Evolutionary conservation across 2,888 invertebrate species (phyloP).

Genomic region (Ceriagrion tenellum): DNA sequence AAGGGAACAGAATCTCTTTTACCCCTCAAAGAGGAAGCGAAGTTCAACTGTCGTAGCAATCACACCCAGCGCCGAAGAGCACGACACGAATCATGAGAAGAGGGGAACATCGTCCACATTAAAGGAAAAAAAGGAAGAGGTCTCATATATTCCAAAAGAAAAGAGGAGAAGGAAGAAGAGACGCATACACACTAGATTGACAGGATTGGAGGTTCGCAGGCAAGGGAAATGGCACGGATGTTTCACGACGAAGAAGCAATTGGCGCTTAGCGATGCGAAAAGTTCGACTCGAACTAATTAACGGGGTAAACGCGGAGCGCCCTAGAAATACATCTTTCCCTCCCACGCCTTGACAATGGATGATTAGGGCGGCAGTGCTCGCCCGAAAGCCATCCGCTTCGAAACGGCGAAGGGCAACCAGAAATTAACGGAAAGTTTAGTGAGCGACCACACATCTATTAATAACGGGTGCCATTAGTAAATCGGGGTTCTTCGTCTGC

Average conservation of each 20-base stretch:
- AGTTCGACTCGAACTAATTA: slow-evolving; percentile 22
- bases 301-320: not conserved
- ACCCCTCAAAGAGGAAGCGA: not conserved
- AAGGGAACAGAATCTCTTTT: not conserved
- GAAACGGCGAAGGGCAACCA: not conserved
- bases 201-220: not conserved
- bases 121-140: not conserved
- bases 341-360: not conserved
- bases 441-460: not conserved
- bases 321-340: not conserved
- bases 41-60: not conserved
- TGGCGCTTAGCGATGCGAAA: not conserved
- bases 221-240: not conserved
- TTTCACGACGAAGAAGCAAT: not conserved
- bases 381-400: not conserved
- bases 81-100: not conserved
- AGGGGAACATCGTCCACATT: not conserved
- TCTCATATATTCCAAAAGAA: not conserved
- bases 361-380: not conserved
- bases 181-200: not conserved
- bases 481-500: not conserved
- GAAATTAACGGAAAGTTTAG: not conserved
- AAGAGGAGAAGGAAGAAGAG: not conserved
- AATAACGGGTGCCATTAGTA: not conserved
- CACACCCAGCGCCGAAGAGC: not conserved